Conservation (phyloP, 2,797 vertebrate genomes). For the Hozukius guyotensis region DNA sequence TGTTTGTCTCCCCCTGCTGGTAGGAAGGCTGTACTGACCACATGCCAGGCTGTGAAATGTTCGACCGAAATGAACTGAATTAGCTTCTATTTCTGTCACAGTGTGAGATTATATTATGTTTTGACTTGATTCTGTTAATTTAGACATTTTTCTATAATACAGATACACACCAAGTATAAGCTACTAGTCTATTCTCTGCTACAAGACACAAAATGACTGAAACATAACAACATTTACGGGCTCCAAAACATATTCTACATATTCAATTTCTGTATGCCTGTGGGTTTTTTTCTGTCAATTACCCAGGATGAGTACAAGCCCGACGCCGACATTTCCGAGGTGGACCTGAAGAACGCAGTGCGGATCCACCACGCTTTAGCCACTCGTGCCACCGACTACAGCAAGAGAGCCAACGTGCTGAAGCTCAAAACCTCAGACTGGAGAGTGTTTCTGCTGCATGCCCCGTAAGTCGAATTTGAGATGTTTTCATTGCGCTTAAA, state of each 20-base stretch:
- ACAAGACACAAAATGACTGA: neutral
- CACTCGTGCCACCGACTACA: constrained; percentile 94
- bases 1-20: constrained; percentile 78
- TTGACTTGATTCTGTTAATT: neutral
- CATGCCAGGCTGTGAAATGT: neutral
- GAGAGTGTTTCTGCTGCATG: constrained; percentile 97
- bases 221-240: neutral
- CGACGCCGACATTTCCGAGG: constrained; percentile 94
- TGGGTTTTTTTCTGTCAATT: neutral
- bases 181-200: neutral
- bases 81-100: neutral
- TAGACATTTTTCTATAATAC: neutral
- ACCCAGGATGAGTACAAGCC: constrained; percentile 95
- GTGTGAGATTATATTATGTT: neutral
- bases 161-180: neutral
- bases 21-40: neutral
- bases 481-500: neutral
- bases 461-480: constrained; percentile 85
- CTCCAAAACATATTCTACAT: neutral
- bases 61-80: neutral
- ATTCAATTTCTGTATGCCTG: neutral
- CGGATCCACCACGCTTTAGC: constrained; percentile 95
- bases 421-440: constrained; percentile 98
- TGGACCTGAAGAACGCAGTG: constrained; percentile 95
- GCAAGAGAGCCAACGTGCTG: constrained; percentile 93